Evolutionary conservation across 2,113 vertebrate species (phyloP).

Genomic region (Thalassoma bifasciatum): DNA sequence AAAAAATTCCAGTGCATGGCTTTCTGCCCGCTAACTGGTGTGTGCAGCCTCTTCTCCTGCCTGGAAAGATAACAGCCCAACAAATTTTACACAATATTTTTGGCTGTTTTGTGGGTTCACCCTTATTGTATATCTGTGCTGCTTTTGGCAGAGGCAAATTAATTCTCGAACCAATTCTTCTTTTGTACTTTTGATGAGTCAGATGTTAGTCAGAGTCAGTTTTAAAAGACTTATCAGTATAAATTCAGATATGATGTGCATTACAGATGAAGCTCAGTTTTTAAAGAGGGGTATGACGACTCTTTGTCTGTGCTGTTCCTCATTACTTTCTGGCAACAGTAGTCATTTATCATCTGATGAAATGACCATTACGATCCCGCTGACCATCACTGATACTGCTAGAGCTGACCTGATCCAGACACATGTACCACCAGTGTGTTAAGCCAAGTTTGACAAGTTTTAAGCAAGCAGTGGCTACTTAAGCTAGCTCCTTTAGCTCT

Average conservation of each 20-base stretch:
- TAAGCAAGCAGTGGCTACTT: neutral
- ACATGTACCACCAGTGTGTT: too few relatives aligned
- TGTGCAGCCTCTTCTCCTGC: neutral
- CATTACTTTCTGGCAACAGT: conserved; percentile 5
- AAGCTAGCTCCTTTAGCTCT: neutral
- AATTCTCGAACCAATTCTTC: too few relatives aligned
- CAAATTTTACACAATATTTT: neutral
- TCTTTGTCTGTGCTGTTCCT: conserved; percentile 17
- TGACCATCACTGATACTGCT: neutral
- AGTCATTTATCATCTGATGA: conserved; percentile 13
- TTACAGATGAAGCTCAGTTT: too few relatives aligned
- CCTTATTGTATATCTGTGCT: neutral
- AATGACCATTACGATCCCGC: neutral
- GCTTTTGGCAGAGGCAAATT: neutral
- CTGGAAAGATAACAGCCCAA: neutral
- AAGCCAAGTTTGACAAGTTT: neutral
- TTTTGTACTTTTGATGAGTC: too few relatives aligned
- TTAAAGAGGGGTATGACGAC: neutral
- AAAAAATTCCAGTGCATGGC: neutral
- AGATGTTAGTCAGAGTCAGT: too few relatives aligned
- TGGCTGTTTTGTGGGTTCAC: neutral
- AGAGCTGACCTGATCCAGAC: too few relatives aligned
- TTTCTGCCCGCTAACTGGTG: conserved; percentile 12
- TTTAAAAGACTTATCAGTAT: too few relatives aligned
- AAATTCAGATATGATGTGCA: too few relatives aligned